These are phyloP conservation scores for Coturnix japonica DNA, from an alignment of 2,113 vertebrate genomes.

Conservation along the genomic window DNA sequence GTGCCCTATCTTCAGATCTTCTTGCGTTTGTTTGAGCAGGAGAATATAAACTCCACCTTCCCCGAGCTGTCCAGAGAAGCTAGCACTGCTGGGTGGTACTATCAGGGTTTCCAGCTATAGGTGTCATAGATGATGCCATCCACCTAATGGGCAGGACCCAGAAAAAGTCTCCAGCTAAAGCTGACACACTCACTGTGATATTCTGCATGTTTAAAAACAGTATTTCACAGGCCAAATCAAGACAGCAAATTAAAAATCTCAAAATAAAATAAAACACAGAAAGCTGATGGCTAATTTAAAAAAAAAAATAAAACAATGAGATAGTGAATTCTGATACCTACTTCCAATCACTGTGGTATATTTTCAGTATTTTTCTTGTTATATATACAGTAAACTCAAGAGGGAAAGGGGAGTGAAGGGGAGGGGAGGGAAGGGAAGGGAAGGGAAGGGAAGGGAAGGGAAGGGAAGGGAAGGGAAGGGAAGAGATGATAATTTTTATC, in stretches of 20 bases:
- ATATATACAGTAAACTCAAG: not conserved
- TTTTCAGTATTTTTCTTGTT: not conserved
- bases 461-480: no score
- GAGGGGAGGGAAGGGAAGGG: no score
- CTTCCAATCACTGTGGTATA: not conserved
- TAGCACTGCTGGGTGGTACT: accelerated
- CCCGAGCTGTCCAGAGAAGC: not conserved
- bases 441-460: no score
- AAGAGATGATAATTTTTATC: no score
- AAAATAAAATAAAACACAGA: not conserved
- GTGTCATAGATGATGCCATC: accelerated
- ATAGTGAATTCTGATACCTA: not conserved
- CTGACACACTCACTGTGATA: not conserved
- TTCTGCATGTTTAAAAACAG: not conserved
- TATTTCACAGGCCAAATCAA: not conserved
- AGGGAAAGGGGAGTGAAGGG: not conserved
- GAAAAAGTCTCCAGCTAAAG: not conserved
- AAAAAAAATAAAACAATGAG: not conserved
- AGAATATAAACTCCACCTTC: not conserved
- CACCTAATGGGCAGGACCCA: accelerated
- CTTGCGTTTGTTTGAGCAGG: not conserved
- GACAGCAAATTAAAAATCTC: not conserved
- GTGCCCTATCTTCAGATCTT: not conserved
- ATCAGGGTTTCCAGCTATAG: not conserved
- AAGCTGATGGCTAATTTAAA: not conserved